A percentile compares a stretch with the other conserved stretches of the same genome.
phyloP scores from a whole-genome alignment of 2,113 vertebrate species.

The Perca flavescens region DNA sequence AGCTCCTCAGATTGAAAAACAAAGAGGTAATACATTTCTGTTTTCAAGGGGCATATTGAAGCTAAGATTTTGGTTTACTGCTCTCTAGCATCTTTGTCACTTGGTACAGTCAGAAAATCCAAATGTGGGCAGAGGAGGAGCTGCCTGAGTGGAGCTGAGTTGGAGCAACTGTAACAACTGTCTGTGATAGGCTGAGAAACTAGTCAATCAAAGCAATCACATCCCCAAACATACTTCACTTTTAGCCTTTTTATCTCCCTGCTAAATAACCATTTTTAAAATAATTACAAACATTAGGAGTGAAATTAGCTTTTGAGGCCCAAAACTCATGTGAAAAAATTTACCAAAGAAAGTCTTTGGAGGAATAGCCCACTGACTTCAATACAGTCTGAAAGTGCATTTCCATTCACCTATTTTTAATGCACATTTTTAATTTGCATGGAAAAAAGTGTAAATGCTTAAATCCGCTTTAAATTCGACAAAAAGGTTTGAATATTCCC shows the following conservation, averaged over 20 bases:
- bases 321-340: not conserved
- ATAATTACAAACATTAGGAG: not conserved
- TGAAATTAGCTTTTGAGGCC: not conserved
- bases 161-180: not conserved
- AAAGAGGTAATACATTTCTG: not conserved
- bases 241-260: not conserved
- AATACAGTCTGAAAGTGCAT: not conserved
- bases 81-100: not conserved
- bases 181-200: not conserved
- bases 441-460: not conserved
- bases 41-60: not conserved
- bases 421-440: not conserved
- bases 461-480: not conserved
- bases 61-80: not conserved
- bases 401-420: not conserved
- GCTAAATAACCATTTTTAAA: not conserved
- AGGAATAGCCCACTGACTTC: not conserved
- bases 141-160: no score
- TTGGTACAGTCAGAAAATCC: not conserved
- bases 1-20: not conserved
- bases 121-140: conserved; percentile 11
- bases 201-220: not conserved
- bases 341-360: not conserved
- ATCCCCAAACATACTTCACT: not conserved
- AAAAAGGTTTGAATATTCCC: not conserved